phyloP scores from a whole-genome alignment of 2,113 vertebrate genomes.

The Azemiops feae region DNA sequence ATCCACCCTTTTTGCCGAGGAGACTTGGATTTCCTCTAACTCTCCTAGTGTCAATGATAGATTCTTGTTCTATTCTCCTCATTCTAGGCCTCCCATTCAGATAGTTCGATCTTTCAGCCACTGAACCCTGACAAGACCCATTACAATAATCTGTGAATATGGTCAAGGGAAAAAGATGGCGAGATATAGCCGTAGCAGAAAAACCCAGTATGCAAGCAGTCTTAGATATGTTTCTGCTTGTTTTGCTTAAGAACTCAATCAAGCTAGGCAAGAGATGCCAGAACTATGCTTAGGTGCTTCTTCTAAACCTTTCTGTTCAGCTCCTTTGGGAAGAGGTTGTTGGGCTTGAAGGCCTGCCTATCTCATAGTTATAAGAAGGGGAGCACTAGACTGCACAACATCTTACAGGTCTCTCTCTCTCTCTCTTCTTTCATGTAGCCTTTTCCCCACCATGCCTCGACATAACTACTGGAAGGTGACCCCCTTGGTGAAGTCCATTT shows the following conservation, averaged over 20 bases:
- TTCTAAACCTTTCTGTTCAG: neutral
- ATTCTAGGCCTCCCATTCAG: neutral
- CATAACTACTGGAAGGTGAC: conserved; percentile 77
- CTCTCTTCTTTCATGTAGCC: conserved; percentile 53
- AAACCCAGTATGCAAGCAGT: neutral
- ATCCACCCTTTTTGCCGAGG: neutral
- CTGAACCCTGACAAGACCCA: neutral
- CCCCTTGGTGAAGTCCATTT: conserved; percentile 73
- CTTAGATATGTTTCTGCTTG: neutral
- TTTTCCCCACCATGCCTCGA: conserved; percentile 76
- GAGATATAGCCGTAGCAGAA: neutral
- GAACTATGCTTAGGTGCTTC: neutral
- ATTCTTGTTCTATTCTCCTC: neutral
- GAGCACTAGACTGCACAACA: rapidly evolving
- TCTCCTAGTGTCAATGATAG: neutral
- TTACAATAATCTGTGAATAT: neutral
- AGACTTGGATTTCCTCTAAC: neutral
- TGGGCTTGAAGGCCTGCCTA: rapidly evolving
- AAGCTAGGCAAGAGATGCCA: neutral
- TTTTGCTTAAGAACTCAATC: neutral
- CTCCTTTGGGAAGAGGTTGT: neutral
- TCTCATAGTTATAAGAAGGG: neutral
- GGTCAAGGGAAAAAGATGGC: neutral
- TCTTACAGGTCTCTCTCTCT: rapidly evolving
- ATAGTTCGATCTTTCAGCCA: neutral